Percentiles rank a stretch among this genome's conserved stretches.
Evolutionary conservation across 1,140 invertebrate species (phyloP).

Genomic region (Tyrophagus putrescentiae): DNA sequence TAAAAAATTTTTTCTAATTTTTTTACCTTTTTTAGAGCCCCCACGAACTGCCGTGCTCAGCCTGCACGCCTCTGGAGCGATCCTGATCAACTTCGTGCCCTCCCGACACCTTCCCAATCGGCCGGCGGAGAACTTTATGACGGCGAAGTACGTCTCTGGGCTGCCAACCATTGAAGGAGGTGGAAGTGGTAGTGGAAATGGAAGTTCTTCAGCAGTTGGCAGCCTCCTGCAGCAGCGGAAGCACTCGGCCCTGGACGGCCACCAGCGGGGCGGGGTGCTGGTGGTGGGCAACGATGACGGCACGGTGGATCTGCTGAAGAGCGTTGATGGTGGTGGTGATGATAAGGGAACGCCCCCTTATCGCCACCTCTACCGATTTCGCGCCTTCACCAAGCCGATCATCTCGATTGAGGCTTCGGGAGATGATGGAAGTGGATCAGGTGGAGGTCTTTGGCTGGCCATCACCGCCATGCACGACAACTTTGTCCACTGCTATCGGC

Average conservation of each 20-base stretch:
- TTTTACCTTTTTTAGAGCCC: too few relatives aligned
- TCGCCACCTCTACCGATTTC: constrained; percentile 12
- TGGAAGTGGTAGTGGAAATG: too few relatives aligned
- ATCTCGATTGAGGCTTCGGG: constrained; percentile 10
- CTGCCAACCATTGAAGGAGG: background rate
- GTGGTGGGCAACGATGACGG: constrained; percentile 12
- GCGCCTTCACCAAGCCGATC: background rate
- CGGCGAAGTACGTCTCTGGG: background rate
- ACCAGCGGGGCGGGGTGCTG: background rate
- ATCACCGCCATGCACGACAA: constrained; percentile 5
- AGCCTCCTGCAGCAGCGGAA: background rate
- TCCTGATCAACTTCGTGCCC: constrained; percentile 1
- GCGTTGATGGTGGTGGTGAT: too few relatives aligned
- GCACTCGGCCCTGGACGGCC: background rate
- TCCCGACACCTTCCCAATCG: background rate
- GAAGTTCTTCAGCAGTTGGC: too few relatives aligned
- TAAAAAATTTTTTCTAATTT: too few relatives aligned
- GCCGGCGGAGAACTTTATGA: background rate
- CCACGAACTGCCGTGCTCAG: background rate
- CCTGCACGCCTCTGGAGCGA: background rate
- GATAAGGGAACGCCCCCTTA: too few relatives aligned
- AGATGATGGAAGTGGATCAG: too few relatives aligned
- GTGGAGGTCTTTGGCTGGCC: background rate
- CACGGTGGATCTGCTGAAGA: constrained; percentile 4
- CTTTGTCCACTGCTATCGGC: background rate